Evolutionary conservation across 2,888 invertebrate genomes (phyloP).

Genomic region (Drosophila sordidula): DNA sequence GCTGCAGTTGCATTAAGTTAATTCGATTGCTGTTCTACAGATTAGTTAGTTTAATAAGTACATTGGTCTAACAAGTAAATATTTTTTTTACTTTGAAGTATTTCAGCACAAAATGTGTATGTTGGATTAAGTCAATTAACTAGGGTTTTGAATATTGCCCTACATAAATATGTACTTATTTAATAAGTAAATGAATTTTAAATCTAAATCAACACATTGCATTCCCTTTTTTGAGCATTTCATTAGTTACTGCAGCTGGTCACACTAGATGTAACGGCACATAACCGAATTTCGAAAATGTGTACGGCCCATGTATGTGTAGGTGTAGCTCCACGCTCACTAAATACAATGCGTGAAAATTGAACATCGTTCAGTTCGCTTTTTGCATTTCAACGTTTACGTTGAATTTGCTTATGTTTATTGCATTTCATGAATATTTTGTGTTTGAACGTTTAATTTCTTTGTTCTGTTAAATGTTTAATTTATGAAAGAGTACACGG

Average conservation of each 20-base stretch:
- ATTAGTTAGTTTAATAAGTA: no score
- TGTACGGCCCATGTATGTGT: slow-evolving; percentile 1
- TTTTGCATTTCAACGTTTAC: slow-evolving; percentile 46
- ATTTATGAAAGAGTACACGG: slow-evolving; percentile 25
- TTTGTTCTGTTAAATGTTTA: slow-evolving; percentile 28
- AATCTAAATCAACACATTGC: background rate
- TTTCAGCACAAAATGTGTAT: no score
- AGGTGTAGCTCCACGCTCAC: background rate
- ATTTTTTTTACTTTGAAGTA: no score
- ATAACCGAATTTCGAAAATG: slow-evolving; percentile 30
- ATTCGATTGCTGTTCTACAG: background rate
- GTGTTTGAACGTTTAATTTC: slow-evolving; percentile 21
- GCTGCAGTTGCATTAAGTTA: background rate
- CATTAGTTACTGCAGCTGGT: background rate
- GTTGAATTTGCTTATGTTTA: slow-evolving; percentile 21
- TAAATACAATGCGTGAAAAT: slow-evolving; percentile 10
- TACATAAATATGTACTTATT: no score
- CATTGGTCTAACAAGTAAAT: no score
- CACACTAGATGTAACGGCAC: slow-evolving; percentile 39
- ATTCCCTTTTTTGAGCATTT: slow-evolving; percentile 2
- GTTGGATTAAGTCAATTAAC: no score
- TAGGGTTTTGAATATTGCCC: no score
- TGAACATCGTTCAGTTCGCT: slow-evolving; percentile 58
- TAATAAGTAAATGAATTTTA: background rate
- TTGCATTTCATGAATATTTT: slow-evolving; percentile 17